phyloP scores from a whole-genome alignment of 2,113 vertebrate species.

The Xenus cinereus region DNA sequence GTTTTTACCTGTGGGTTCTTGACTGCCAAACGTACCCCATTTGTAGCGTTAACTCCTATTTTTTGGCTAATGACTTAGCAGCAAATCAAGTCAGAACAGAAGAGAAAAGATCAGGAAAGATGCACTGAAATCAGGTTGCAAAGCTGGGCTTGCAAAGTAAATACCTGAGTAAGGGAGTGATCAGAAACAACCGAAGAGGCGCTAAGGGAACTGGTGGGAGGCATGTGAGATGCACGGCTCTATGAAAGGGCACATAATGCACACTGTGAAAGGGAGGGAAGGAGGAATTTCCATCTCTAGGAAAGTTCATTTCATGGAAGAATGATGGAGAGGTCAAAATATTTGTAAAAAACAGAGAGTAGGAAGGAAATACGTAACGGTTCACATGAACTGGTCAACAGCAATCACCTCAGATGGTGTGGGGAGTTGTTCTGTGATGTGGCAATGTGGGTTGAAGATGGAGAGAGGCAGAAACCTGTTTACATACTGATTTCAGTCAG shows the following conservation, averaged over 20 bases:
- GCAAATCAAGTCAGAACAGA: background rate
- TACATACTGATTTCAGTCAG: background rate
- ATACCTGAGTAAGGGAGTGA: background rate
- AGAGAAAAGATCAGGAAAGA: background rate
- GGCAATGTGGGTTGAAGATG: background rate
- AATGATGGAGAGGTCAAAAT: background rate
- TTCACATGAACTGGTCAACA: background rate
- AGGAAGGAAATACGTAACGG: background rate
- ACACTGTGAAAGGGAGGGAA: background rate
- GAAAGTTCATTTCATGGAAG: background rate
- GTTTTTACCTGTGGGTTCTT: background rate
- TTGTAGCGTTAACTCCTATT: background rate
- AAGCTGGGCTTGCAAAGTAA: background rate
- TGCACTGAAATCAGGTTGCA: background rate
- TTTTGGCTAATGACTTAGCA: background rate
- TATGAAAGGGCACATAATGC: background rate
- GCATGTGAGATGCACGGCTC: background rate
- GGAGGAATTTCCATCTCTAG: background rate
- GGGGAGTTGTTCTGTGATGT: background rate
- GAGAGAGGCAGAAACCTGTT: background rate
- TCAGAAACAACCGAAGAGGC: background rate
- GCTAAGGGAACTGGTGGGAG: background rate
- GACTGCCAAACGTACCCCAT: background rate
- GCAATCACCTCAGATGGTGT: background rate
- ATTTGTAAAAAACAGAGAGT: background rate